phyloP scores from a whole-genome alignment of 2,113 vertebrate genomes.

The Corythaeola cristata region DNA sequence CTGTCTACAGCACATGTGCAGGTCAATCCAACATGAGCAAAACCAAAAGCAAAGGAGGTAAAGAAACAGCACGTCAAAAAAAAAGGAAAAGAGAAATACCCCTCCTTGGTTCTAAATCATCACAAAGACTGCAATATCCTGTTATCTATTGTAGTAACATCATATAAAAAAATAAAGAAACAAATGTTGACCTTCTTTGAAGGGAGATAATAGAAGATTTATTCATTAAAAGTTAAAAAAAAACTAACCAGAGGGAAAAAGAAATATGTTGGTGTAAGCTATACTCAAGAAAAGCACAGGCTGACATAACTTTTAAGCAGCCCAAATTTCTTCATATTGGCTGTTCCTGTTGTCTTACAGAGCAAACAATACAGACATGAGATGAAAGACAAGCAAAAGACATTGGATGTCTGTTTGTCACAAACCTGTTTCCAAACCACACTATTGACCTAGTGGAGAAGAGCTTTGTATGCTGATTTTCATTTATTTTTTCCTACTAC shows the following conservation, averaged over 20 bases:
- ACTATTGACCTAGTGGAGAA: background rate
- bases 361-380: background rate
- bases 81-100: background rate
- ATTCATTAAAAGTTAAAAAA: background rate
- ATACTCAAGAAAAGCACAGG: background rate
- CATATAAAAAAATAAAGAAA: constrained; percentile 45
- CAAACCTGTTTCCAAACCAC: background rate
- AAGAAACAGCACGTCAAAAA: background rate
- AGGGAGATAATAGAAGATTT: background rate
- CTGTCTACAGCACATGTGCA: constrained; percentile 21
- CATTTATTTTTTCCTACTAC: background rate
- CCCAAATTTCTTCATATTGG: background rate
- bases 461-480: background rate
- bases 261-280: background rate
- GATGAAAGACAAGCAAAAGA: background rate
- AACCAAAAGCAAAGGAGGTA: constrained; percentile 45
- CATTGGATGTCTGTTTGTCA: background rate
- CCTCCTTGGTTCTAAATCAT: constrained; percentile 16
- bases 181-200: constrained; percentile 46
- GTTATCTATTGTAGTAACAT: constrained; percentile 43
- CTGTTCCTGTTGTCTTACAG: background rate
- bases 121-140: constrained; percentile 61
- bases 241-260: background rate
- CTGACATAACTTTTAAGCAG: background rate
- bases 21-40: constrained; percentile 31